Evolutionary conservation across 2,113 vertebrate genomes (phyloP).

Genomic region (Sminthopsis crassicaudata): DNA sequence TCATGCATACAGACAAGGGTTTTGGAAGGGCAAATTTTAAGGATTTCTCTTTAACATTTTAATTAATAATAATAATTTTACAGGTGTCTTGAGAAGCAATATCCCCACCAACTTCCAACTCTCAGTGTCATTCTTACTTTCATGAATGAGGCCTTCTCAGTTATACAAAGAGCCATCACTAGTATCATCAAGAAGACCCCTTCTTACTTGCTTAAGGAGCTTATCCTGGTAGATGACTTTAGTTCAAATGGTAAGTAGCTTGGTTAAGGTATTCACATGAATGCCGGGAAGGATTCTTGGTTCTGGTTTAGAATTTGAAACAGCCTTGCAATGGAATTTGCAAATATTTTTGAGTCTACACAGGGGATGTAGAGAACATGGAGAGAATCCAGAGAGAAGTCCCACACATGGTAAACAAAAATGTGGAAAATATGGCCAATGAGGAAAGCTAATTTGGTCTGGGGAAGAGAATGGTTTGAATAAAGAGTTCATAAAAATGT

Average conservation of each 20-base stretch:
- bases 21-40: background rate
- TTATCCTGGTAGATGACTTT: slow-evolving; percentile 89
- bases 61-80: slow-evolving; percentile 29
- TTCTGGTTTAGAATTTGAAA: background rate
- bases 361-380: too few relatives aligned
- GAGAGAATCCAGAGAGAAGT: too few relatives aligned
- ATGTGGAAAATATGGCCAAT: too few relatives aligned
- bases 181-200: slow-evolving; percentile 86
- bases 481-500: too few relatives aligned
- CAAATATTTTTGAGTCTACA: too few relatives aligned
- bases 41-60: background rate
- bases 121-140: slow-evolving; percentile 88
- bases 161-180: slow-evolving; percentile 85
- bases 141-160: slow-evolving; percentile 86
- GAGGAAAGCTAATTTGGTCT: too few relatives aligned
- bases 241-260: slow-evolving; percentile 83
- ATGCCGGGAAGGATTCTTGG: slow-evolving; percentile 5
- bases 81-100: slow-evolving; percentile 84
- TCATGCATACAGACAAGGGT: background rate
- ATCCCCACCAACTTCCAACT: slow-evolving; percentile 83
- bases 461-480: too few relatives aligned
- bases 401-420: too few relatives aligned
- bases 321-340: background rate
- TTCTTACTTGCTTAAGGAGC: slow-evolving; percentile 84
- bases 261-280: slow-evolving; percentile 21